Base-by-base conservation (phyloP, 2,888 invertebrate species). In the Eupeodes luniger region DNA sequence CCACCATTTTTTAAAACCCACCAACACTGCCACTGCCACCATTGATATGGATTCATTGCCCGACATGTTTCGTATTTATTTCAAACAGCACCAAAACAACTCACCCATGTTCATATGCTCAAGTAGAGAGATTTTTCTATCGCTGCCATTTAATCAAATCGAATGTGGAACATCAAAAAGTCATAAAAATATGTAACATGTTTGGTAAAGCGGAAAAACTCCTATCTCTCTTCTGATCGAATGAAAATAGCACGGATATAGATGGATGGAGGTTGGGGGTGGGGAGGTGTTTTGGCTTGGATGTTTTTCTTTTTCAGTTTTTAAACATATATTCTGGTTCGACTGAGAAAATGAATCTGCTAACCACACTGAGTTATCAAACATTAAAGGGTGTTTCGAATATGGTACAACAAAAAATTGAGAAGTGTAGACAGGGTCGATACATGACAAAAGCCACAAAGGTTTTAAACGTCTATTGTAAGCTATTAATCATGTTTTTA, bases 161-260 rank as follows among this genome's bases (percentile, higher is more conserved):
- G 88, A 88, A 88, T 88, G 85, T 88, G 85, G 85, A 88, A 88
- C 88, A 88, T 88, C 88, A 88, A 88, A 88, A 88, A 84, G 85
- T 88, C 88, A 88, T 88, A 85, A 88, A 88, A 88, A 88, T 88
- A 88, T 85, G 88, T 85, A 87, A 84, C 87, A 84, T 80, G 87
- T 87, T 84, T 87, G 87, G 84, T 87, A 84, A 87, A 87, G 87
- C 87, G 84, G 84, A 87, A 87, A 84, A 87, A 87, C 76, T 87
- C 76, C 79, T 87, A 87, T 87, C 87, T 87, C 36, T 62, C 16
- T 72, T 84, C 70, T 84, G 84, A 87, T 87, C 84, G 87, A 87
- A 87, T 84, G 87, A 87, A 87, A 84, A 87, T 87, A 67, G 80
- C 87, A 80, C 69, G 76, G n/a, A 81, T 55, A 9, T 47, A 12